Evolutionary conservation across 2,888 invertebrate genomes (phyloP).

Genomic region (Eurytoma californica): DNA sequence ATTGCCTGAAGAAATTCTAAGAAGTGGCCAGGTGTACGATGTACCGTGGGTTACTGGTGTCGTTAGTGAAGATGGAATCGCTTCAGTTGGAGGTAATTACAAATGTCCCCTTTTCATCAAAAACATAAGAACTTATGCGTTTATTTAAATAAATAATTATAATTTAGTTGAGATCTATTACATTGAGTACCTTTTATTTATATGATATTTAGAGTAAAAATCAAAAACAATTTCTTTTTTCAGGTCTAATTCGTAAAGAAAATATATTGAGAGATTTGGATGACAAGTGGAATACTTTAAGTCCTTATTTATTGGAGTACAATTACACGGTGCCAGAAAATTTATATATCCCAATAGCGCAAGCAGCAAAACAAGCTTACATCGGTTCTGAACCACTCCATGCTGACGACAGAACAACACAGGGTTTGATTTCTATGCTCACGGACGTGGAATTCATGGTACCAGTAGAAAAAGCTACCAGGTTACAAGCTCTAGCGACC

Average conservation of each 20-base stretch:
- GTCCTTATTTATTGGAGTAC: not conserved
- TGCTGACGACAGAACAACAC: not conserved
- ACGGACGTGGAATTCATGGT: slow-evolving; percentile 8
- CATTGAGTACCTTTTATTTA: too few species aligned
- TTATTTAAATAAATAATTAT: too few species aligned
- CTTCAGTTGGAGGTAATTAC: not conserved
- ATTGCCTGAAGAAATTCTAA: slow-evolving; percentile 8
- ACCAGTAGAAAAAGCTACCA: slow-evolving; percentile 76
- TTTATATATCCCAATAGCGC: not conserved
- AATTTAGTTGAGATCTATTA: too few species aligned
- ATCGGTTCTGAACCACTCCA: not conserved
- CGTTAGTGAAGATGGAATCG: not conserved
- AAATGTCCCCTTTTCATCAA: not conserved
- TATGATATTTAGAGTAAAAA: too few species aligned
- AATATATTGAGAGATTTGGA: not conserved
- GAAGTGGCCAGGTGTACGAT: not conserved
- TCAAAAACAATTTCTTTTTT: too few species aligned
- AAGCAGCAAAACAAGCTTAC: not conserved
- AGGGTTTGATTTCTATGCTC: slow-evolving; percentile 12
- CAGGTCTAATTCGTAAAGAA: not conserved
- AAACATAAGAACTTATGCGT: too few species aligned
- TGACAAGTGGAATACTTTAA: not conserved
- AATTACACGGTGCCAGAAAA: not conserved
- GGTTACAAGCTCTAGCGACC: slow-evolving; percentile 77
- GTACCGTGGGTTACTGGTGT: not conserved